phyloP scores from a whole-genome alignment of 2,888 invertebrate genomes.

The Ichneumon xanthorius region DNA sequence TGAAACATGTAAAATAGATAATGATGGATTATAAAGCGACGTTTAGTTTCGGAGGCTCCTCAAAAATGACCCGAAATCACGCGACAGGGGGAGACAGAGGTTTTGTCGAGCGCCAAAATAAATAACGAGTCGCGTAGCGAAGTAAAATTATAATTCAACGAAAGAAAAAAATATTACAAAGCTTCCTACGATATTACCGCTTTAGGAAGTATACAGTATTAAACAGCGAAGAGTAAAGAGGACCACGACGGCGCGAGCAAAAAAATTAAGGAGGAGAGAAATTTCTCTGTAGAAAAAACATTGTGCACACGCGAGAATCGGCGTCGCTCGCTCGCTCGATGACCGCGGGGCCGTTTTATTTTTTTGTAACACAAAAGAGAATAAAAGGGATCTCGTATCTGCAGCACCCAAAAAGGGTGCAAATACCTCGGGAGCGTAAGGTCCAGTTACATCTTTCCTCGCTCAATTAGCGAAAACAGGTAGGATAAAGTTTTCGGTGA shows the following conservation, averaged over 20 bases:
- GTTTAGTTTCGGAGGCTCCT: not conserved
- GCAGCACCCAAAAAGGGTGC: constrained; percentile 77
- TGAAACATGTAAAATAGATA: not conserved
- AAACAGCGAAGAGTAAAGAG: not conserved
- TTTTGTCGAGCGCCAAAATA: not conserved
- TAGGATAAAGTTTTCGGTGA: constrained; percentile 83
- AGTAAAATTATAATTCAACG: not conserved
- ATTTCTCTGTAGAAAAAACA: constrained; percentile 27
- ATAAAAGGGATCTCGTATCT: constrained; percentile 78
- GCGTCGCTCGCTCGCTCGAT: constrained; percentile 30
- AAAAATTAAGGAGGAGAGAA: constrained; percentile 20
- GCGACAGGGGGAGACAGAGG: not conserved
- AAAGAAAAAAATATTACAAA: not conserved
- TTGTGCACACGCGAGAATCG: constrained; percentile 38
- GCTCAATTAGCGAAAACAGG: constrained; percentile 85
- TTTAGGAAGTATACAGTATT: not conserved
- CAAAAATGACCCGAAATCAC: not conserved
- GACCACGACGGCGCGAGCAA: not conserved
- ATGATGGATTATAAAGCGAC: not conserved
- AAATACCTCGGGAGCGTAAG: constrained; percentile 83
- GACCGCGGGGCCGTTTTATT: constrained; percentile 38
- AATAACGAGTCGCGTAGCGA: not conserved
- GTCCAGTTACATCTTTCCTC: constrained; percentile 85
- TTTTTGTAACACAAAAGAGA: constrained; percentile 69
- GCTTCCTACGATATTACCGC: not conserved